A percentile compares a stretch with the other conserved stretches of the same genome.
Evolutionary conservation across 2,113 vertebrate species (phyloP).

Genomic region (Xyrauchen texanus): DNA sequence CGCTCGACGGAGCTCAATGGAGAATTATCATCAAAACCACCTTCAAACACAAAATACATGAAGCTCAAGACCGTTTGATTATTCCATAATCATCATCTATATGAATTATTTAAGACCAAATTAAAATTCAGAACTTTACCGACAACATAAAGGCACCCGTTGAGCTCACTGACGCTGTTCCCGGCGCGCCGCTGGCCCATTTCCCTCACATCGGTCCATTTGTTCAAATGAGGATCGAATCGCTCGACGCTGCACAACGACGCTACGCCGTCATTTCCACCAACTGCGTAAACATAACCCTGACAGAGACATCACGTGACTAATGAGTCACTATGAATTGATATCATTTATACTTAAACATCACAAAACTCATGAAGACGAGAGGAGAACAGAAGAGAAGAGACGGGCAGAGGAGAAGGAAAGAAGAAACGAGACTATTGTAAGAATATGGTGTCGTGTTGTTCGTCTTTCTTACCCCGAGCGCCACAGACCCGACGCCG

Average conservation of each 20-base stretch:
- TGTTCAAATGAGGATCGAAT: slow-evolving; percentile 94
- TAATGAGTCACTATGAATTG: too few species aligned
- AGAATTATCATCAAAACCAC: slow-evolving; percentile 97
- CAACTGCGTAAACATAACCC: slow-evolving; percentile 92
- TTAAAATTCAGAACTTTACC: slow-evolving; percentile 76
- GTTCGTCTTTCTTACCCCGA: slow-evolving; percentile 76
- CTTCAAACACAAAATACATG: slow-evolving; percentile 61
- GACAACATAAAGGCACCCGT: slow-evolving; percentile 93
- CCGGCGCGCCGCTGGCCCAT: slow-evolving; percentile 96
- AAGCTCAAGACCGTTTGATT: too few species aligned
- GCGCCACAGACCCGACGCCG: slow-evolving; percentile 90
- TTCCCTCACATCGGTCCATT: slow-evolving; percentile 92
- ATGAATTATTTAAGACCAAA: too few species aligned
- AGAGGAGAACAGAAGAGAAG: too few species aligned
- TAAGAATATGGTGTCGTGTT: too few species aligned
- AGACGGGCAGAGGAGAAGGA: too few species aligned
- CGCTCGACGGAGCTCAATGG: slow-evolving; percentile 94
- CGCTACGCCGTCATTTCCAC: slow-evolving; percentile 92
- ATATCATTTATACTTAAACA: too few species aligned
- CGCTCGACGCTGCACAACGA: slow-evolving; percentile 94
- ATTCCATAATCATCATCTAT: too few species aligned
- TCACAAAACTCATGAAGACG: too few species aligned
- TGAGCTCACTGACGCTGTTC: slow-evolving; percentile 95
- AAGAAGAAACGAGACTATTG: too few species aligned
- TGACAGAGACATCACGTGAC: slow-evolving; percentile 55